These are phyloP conservation scores for Psophia crepitans DNA, from an alignment of 2,113 vertebrate species.

Conservation along the genomic window DNA sequence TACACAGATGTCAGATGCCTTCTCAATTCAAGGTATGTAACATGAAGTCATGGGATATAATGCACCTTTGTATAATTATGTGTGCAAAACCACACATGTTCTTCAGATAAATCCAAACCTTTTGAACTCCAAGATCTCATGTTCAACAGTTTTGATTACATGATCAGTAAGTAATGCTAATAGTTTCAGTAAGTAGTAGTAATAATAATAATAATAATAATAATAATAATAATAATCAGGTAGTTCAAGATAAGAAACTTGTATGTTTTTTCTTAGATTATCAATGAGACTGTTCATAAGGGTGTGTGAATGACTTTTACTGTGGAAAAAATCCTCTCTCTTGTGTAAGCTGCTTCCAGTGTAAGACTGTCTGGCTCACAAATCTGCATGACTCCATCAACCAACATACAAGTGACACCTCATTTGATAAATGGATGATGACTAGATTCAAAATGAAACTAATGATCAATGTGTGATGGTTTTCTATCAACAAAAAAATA, in stretches of 20 bases:
- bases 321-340: not conserved
- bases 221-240: too few species aligned
- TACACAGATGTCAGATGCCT: not conserved
- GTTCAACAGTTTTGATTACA: not conserved
- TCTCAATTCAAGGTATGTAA: not conserved
- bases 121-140: not conserved
- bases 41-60: not conserved
- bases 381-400: not conserved
- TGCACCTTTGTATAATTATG: not conserved
- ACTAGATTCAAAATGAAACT: constrained; percentile 15
- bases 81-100: not conserved
- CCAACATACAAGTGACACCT: not conserved
- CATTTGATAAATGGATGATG: not conserved
- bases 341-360: not conserved
- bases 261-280: not conserved
- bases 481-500: not conserved
- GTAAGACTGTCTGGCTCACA: not conserved
- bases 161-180: too few species aligned
- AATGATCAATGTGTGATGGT: not conserved
- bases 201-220: too few species aligned
- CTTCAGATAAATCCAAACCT: not conserved
- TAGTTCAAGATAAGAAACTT: not conserved
- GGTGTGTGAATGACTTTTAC: not conserved
- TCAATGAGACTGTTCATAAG: not conserved
- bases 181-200: too few species aligned